Evolutionary conservation across 2,797 vertebrate genomes (phyloP).

Genomic region (Falco cherrug): DNA sequence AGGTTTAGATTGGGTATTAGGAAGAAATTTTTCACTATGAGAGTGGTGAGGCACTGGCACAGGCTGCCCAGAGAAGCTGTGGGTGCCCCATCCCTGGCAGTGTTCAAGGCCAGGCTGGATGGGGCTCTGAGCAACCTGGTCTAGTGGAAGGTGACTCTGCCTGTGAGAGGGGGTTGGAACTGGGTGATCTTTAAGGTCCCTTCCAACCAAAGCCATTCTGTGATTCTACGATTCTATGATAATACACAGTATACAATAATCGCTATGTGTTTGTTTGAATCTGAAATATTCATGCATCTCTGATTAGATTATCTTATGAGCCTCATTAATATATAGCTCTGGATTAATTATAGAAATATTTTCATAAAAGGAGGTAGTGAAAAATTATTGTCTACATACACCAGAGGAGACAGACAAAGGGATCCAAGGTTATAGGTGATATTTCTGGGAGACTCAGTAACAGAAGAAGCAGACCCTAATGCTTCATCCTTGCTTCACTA

Average conservation of each 20-base stretch:
- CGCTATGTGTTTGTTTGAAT: background rate
- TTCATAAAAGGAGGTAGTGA: background rate
- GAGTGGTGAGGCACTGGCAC: too few species aligned
- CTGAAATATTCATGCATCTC: background rate
- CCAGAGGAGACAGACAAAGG: background rate
- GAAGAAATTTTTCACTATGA: too few species aligned
- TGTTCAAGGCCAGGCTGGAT: too few species aligned
- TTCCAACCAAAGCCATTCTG: too few species aligned
- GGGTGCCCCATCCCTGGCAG: too few species aligned
- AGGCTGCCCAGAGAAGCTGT: too few species aligned
- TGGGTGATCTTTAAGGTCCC: too few species aligned
- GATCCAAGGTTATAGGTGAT: background rate
- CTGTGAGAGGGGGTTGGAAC: too few species aligned
- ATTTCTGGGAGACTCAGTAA: background rate
- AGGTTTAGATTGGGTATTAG: too few species aligned
- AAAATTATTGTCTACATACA: background rate
- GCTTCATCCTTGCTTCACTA: background rate
- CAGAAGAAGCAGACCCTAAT: background rate
- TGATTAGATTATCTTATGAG: background rate
- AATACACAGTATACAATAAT: background rate
- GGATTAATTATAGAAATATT: conserved; percentile 31
- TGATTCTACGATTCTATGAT: too few species aligned
- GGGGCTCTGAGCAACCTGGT: too few species aligned
- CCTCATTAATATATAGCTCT: background rate
- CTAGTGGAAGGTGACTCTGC: too few species aligned